Conservation (phyloP, 2,113 vertebrate genomes). For the Condylura cristata region DNA sequence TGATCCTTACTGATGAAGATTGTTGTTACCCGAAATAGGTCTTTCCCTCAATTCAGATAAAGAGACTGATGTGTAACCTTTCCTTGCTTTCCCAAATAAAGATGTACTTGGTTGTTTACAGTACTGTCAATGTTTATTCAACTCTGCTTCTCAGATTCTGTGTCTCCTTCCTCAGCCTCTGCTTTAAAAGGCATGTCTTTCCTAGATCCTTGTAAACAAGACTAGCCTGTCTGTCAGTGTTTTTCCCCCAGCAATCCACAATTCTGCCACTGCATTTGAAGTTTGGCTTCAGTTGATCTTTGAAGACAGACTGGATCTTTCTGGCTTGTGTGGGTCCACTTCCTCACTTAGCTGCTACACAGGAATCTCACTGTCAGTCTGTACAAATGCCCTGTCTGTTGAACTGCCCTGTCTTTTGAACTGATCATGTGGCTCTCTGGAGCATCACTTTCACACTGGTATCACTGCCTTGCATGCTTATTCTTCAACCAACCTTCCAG, state of each 20-base stretch:
- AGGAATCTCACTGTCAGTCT: not conserved
- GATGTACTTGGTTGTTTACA: constrained; percentile 61
- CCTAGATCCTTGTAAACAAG: constrained; percentile 66
- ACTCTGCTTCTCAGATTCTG: constrained; percentile 28
- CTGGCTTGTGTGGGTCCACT: not conserved
- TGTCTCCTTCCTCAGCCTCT: constrained; percentile 52
- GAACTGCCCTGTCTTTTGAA: no score
- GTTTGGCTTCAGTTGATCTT: constrained; percentile 56
- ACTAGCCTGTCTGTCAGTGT: constrained; percentile 26
- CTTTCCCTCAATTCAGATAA: constrained; percentile 26
- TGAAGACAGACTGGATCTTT: constrained; percentile 52
- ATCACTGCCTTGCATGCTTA: not conserved
- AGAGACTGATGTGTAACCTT: constrained; percentile 56
- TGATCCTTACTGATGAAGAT: constrained; percentile 26
- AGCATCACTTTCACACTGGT: not conserved
- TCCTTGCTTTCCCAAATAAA: constrained; percentile 60
- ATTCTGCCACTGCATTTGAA: constrained; percentile 55
- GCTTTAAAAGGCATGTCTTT: constrained; percentile 66
- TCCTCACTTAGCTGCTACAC: not conserved
- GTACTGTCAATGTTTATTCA: constrained; percentile 66
- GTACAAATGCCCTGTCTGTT: not conserved
- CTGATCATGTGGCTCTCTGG: not conserved
- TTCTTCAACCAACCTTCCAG: not conserved
- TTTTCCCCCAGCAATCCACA: not conserved
- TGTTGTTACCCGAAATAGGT: not conserved